These are phyloP conservation scores for Daphoenositta chrysoptera DNA, from an alignment of 2,113 vertebrate genomes.

Conservation along the genomic window DNA sequence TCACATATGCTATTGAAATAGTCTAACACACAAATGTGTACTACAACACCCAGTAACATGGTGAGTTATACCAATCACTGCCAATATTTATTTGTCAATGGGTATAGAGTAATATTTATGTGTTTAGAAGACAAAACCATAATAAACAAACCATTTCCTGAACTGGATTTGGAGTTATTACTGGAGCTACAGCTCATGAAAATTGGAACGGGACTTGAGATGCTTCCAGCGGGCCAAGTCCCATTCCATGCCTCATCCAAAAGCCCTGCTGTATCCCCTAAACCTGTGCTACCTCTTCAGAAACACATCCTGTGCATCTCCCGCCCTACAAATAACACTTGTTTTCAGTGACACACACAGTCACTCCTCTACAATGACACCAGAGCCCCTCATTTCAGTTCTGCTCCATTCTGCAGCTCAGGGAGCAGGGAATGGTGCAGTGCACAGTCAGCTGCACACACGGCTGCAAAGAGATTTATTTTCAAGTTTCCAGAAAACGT, in stretches of 20 bases:
- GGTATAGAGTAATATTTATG: too few relatives aligned
- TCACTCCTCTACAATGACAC: accelerated
- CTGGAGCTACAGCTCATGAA: background rate
- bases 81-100: background rate
- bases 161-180: background rate
- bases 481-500: background rate
- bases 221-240: background rate
- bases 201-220: background rate
- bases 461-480: background rate
- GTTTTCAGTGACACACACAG: background rate
- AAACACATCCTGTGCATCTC: background rate
- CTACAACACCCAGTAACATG: background rate
- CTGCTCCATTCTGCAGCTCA: background rate
- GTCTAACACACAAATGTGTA: background rate
- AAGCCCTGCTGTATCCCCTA: background rate
- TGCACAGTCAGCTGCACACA: background rate
- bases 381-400: background rate
- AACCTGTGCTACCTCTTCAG: background rate
- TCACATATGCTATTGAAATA: background rate
- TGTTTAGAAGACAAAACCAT: background rate
- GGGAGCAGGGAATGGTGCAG: too few relatives aligned
- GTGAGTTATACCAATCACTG: background rate
- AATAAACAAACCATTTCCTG: background rate
- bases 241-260: accelerated
- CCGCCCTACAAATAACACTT: background rate